A percentile compares a stretch with the other conserved stretches of the same genome.
phyloP scores from a whole-genome alignment of 2,113 vertebrate genomes.

The Tachysurus fulvidraco region DNA sequence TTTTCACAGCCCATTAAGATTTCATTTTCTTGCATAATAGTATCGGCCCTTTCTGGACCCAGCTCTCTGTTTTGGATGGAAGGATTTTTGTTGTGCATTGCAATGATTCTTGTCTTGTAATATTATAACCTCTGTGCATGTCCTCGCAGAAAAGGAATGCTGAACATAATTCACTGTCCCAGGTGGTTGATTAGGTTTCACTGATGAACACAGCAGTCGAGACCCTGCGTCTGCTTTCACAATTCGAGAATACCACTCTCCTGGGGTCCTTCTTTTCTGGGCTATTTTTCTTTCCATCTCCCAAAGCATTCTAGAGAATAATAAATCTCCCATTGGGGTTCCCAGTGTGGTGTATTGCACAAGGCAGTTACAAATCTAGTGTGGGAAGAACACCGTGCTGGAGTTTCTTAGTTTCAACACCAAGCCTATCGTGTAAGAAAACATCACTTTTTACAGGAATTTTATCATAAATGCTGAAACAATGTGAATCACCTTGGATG shows the following conservation, averaged over 20 bases:
- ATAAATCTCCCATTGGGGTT: slow-evolving; percentile 59
- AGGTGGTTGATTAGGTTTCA: slow-evolving; percentile 51
- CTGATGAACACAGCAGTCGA: slow-evolving; percentile 14
- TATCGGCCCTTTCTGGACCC: background rate
- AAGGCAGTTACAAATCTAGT: background rate
- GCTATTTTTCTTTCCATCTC: slow-evolving; percentile 59
- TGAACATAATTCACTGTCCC: slow-evolving; percentile 29
- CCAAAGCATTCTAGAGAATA: slow-evolving; percentile 49
- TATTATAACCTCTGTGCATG: slow-evolving; percentile 4
- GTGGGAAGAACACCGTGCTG: background rate
- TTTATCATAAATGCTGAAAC: slow-evolving; percentile 1
- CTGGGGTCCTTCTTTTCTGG: slow-evolving; percentile 47
- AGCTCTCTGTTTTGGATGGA: background rate
- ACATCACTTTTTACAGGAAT: background rate
- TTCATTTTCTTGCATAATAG: background rate
- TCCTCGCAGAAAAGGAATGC: slow-evolving; percentile 26
- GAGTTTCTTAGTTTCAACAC: background rate
- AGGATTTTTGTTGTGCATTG: background rate
- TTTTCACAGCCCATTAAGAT: background rate
- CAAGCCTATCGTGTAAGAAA: background rate
- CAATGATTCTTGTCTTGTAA: slow-evolving; percentile 10
- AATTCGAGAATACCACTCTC: slow-evolving; percentile 49
- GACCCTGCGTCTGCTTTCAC: slow-evolving; percentile 49
- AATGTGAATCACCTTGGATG: background rate
- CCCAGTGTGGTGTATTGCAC: slow-evolving; percentile 38